A percentile compares a stretch with the other conserved stretches of the same genome.
These are phyloP conservation scores for Oxyruncus cristatus DNA, from an alignment of 2,113 vertebrate genomes.

Conservation along the genomic window DNA sequence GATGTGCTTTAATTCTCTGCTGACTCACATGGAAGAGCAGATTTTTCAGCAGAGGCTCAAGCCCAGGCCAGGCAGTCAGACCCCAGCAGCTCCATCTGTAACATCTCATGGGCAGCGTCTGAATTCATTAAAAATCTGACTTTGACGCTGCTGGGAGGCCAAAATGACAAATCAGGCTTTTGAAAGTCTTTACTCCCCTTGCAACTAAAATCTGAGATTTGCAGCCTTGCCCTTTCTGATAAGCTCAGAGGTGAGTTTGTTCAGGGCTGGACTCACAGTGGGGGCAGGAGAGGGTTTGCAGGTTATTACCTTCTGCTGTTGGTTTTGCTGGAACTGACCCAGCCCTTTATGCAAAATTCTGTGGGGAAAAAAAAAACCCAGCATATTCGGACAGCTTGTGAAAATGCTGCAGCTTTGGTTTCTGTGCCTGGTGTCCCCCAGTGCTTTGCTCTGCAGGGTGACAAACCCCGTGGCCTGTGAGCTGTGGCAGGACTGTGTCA, in stretches of 20 bases:
- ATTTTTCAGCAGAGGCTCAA: neutral
- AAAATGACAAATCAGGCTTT: neutral
- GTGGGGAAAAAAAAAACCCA: neutral
- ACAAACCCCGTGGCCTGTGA: neutral
- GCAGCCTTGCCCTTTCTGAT: neutral
- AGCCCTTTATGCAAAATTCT: neutral
- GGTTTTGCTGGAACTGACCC: neutral
- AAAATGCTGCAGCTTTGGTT: neutral
- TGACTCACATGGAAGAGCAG: neutral
- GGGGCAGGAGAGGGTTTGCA: neutral
- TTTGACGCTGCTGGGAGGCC: neutral
- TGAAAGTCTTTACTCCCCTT: neutral
- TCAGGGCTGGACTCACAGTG: neutral
- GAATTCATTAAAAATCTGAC: neutral
- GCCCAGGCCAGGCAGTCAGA: neutral
- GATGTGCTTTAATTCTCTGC: neutral
- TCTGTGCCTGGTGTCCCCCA: neutral
- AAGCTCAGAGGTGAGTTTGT: neutral
- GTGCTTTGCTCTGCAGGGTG: neutral
- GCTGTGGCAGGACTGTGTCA: neutral
- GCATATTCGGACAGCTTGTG: neutral
- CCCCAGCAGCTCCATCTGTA: neutral
- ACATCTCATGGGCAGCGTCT: neutral
- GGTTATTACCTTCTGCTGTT: neutral
- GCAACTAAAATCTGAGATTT: neutral